Base-by-base conservation (phyloP, 2,797 vertebrate genomes). In the Amblyraja radiata region DNA sequence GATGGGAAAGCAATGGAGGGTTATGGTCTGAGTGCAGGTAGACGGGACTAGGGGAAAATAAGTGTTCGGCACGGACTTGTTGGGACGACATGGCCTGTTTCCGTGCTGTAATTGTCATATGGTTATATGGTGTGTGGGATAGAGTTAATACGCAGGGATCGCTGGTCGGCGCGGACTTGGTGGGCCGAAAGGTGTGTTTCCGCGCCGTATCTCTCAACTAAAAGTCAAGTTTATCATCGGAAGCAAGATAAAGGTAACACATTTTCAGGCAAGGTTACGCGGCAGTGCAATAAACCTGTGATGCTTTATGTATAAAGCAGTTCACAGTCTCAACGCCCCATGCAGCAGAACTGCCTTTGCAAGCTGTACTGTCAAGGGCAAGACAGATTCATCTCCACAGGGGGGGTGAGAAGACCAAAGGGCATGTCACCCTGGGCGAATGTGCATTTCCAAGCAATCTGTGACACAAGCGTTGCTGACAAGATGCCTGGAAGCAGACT, bases 361-460 rank as follows among this genome's bases (percentile, higher is more conserved):
- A 92, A 74, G 71, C 68, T 92, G 90, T 76, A 46, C 90, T 54
- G 68, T 92, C 90, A 39, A 76, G 71, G 71, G 11, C 46, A 46
- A 54, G 90, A 58, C 90, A 92, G 90, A 71, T 92, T 68, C 71
- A 32, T 58, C 84, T 32, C 81, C 54, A 18, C 14, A 32, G 81
- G 80, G 54, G 88, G 74, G 14, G 81, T 21, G 83, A 92, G 91
- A 77, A 86, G 81, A 86, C 46, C 81, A 91, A 83, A 93, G n/a
- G 58, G 76, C 46, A 81, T 81, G 83, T 93, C 28, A 80, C 61
- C 90, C 74, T 11, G 36, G 80, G 90, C 63, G 54, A 91, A 81
- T 73, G 74, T 78, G 58, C 78, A 73, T 80, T 81, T 80, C 77
- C 78, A 79, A 39, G 21, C n/a, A 88, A 65, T 78, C 73, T 21